These are phyloP conservation scores for Oeneis ivallda DNA, from an alignment of 2,888 invertebrate species.

Conservation along the genomic window DNA sequence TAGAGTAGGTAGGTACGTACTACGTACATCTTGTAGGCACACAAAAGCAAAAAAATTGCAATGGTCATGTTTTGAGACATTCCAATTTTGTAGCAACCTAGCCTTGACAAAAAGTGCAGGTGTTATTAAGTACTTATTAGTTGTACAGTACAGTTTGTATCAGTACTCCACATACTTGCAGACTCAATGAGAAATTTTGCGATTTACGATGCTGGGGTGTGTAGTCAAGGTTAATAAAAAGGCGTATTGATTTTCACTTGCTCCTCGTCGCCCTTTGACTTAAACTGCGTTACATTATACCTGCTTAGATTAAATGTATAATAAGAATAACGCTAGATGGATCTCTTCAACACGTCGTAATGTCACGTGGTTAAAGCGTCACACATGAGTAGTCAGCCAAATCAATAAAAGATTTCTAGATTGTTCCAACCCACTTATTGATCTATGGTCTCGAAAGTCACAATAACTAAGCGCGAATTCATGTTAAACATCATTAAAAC, in stretches of 20 bases:
- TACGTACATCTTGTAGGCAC: background rate
- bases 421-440: constrained; percentile 60
- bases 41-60: background rate
- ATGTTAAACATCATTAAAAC: background rate
- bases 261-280: constrained; percentile 22
- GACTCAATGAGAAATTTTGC: constrained; percentile 1
- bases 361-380: constrained; percentile 53
- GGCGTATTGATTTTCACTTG: constrained; percentile 26
- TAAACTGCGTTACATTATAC: constrained; percentile 16
- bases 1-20: background rate
- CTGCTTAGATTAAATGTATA: constrained; percentile 14
- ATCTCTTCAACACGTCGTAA: constrained; percentile 23
- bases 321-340: constrained; percentile 23
- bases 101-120: background rate
- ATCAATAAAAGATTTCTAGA: constrained; percentile 74
- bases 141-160: background rate
- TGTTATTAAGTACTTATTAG: background rate
- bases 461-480: constrained; percentile 34
- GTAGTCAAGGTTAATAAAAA: constrained; percentile 24
- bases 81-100: background rate
- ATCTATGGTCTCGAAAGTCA: constrained; percentile 33
- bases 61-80: constrained; percentile 6
- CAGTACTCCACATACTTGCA: background rate
- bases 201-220: constrained; percentile 2
- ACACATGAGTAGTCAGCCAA: constrained; percentile 59